Evolutionary conservation across 2,888 invertebrate species (phyloP), one percentile per base, ranked within the genome.

Genomic region (Andrena minutula): DNA sequence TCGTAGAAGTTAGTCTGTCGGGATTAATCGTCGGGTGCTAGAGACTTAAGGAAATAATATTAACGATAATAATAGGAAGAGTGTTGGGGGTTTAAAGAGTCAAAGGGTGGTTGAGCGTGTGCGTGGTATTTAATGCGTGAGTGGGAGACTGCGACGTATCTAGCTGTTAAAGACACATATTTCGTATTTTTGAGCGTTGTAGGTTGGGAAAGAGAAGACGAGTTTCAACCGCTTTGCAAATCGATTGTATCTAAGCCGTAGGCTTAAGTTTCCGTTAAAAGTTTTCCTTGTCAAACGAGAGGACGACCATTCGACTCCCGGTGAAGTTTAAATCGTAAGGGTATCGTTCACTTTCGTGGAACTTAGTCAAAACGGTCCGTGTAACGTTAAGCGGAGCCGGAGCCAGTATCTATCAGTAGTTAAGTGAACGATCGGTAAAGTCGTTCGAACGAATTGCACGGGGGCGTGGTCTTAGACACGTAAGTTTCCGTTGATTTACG

Each of bases 401-500:
- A 23, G 2, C 47, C 10, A 56, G 26, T 68, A 80, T 66, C 51
- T 47, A 56, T 35, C 63, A 56, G 56, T 16, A 64, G 41, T 1
- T 53, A 58, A 58, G 68, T 10, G 16, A 28, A 51, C 26, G 3
- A 12, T 30, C 28, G 51, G 5, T 16, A 58, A 23, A n/a, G 61
- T n/a, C 3, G 8, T 6, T 20, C 64, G 51, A 69, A 56, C 51
- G 16, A 23, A 47, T 58, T 68, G 61, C 41, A 23, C 23, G 49
- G 68, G 56, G 51, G 53, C 60, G 66, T 35, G 58, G 23, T 26
- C 49, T 8, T 86, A 89, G 82, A 0, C 2, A 73, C 20, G 68
- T 92, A 92, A 92, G 92, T 90, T 92, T 92, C 87, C 86, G 83
- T 91, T 71, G 7, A 26, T 85, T 89, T 72, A 68, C 41, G 41